phyloP scores from a whole-genome alignment of 2,113 vertebrate genomes.

The Melanerpes aurifrons region DNA sequence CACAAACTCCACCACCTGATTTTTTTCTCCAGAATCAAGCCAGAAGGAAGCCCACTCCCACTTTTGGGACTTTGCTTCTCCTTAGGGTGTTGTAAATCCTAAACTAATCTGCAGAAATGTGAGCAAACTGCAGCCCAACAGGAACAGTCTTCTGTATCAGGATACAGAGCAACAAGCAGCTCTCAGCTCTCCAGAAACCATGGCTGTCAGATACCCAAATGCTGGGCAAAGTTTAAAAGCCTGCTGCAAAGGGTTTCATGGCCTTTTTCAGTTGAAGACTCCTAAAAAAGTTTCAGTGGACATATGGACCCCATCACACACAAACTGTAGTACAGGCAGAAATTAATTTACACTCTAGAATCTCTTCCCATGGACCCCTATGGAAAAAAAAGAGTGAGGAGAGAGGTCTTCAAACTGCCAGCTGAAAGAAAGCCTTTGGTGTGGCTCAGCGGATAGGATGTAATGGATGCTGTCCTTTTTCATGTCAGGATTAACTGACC shows the following conservation, averaged over 20 bases:
- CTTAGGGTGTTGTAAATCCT: neutral
- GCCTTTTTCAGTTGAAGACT: neutral
- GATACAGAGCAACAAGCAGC: rapidly evolving
- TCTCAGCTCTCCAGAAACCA: neutral
- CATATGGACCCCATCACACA: rapidly evolving
- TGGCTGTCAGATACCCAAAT: rapidly evolving
- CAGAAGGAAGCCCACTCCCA: neutral
- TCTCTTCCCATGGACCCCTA: neutral
- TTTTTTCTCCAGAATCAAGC: neutral
- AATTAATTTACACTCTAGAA: neutral
- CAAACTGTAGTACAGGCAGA: rapidly evolving
- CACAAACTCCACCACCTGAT: too few relatives aligned
- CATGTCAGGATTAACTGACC: constrained; percentile 44
- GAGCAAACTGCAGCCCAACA: neutral
- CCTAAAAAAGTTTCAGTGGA: neutral
- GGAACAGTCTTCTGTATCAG: neutral
- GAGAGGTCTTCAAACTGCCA: neutral
- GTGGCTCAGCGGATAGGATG: neutral
- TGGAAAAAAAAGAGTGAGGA: neutral
- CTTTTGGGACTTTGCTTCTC: neutral
- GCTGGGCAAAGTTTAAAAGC: neutral
- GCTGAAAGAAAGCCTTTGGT: neutral
- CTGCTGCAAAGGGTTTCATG: neutral
- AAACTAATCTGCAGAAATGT: rapidly evolving
- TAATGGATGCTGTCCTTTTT: neutral